Conservation (phyloP, 2,113 vertebrate species). For the Onychostruthus taczanowskii region DNA sequence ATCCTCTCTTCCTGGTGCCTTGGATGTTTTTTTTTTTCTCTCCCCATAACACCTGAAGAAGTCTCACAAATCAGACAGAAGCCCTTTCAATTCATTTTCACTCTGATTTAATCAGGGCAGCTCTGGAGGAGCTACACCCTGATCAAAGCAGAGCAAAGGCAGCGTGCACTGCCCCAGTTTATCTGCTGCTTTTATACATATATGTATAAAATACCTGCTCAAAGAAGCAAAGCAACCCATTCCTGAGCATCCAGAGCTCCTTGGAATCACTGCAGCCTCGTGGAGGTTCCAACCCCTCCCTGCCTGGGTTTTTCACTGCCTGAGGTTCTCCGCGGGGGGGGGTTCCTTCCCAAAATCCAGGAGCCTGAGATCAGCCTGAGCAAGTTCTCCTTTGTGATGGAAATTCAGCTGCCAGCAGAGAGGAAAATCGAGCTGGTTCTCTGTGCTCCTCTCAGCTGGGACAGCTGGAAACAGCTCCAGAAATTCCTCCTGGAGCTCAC, state of each 20-base stretch:
- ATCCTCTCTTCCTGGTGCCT: neutral
- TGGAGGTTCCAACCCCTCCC: neutral
- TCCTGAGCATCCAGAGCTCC: neutral
- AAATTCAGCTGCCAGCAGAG: neutral
- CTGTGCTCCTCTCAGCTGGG: neutral
- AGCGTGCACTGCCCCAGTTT: neutral
- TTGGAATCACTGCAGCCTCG: neutral
- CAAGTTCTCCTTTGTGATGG: neutral
- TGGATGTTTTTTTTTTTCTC: neutral
- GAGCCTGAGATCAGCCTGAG: neutral
- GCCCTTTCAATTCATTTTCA: neutral
- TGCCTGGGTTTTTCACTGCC: no score
- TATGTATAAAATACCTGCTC: neutral
- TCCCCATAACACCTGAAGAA: neutral
- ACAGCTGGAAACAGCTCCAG: neutral
- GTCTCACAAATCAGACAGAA: neutral
- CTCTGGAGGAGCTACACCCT: neutral
- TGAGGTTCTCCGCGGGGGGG: neutral
- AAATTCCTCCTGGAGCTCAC: neutral
- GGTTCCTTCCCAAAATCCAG: neutral
- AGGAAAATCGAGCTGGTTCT: neutral
- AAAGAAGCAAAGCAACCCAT: neutral
- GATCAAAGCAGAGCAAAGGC: slow-evolving; percentile 37
- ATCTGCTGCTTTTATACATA: neutral
- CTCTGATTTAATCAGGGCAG: slow-evolving; percentile 49